Conservation (phyloP, 2,113 vertebrate genomes). For the Saguinus midas region DNA sequence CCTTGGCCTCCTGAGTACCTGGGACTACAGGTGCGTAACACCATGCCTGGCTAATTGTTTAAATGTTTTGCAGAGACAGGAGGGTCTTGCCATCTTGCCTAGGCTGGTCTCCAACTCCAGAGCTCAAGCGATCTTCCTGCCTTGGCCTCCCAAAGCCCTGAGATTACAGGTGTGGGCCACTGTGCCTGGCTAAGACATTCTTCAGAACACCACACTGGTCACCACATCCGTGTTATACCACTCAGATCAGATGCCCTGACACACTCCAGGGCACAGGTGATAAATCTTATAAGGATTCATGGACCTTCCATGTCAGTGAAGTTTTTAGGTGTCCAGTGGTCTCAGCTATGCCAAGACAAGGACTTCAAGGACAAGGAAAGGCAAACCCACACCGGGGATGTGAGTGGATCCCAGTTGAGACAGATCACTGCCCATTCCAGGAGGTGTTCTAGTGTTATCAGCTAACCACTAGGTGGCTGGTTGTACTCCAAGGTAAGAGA, state of each 20-base stretch:
- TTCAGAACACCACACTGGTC: not conserved
- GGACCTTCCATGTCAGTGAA: not conserved
- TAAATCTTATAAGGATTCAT: not conserved
- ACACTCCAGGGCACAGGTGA: not conserved
- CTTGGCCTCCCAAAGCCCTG: too few species aligned
- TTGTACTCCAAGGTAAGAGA: not conserved
- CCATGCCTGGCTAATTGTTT: too few species aligned
- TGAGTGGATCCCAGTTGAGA: not conserved
- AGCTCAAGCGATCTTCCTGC: too few species aligned
- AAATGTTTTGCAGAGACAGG: too few species aligned
- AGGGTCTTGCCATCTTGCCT: too few species aligned
- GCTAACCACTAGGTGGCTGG: not conserved
- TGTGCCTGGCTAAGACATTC: not conserved
- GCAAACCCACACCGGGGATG: not conserved
- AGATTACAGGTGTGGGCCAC: too few species aligned
- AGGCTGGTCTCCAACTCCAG: too few species aligned
- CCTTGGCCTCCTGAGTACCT: too few species aligned
- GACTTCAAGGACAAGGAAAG: not conserved
- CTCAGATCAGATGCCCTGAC: not conserved
- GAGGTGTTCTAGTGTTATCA: too few species aligned
- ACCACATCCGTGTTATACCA: not conserved
- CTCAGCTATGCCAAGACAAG: not conserved
- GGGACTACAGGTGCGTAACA: too few species aligned
- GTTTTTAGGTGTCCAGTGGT: not conserved
- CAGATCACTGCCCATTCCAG: not conserved